These are phyloP conservation scores for Aplysia californica DNA, from an alignment of 1,140 invertebrate species.

Conservation along the genomic window DNA sequence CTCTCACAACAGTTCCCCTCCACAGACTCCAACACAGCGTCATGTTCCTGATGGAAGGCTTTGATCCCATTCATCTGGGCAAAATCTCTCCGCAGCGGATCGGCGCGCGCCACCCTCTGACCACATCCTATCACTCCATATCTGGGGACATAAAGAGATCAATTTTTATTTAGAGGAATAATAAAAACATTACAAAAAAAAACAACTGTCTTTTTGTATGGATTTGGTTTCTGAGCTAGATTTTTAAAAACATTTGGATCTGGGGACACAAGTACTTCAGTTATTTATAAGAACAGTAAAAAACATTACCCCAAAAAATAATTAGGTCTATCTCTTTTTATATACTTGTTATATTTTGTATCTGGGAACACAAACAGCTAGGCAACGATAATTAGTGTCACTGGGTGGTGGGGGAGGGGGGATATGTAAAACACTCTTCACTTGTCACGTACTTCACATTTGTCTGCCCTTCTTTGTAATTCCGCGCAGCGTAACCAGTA, in stretches of 20 bases:
- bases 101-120: constrained; percentile 76
- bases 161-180: background rate
- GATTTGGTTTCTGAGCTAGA: background rate
- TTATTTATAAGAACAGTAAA: no score
- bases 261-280: background rate
- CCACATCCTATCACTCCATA: constrained; percentile 88
- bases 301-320: no score
- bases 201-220: background rate
- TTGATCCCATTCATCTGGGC: constrained; percentile 79
- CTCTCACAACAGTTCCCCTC: constrained; percentile 93
- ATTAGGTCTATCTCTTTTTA: no score
- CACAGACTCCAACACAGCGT: constrained; percentile 77
- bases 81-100: constrained; percentile 54
- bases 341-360: no score
- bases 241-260: background rate
- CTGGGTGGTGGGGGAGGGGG: no score
- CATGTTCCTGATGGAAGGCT: constrained; percentile 95
- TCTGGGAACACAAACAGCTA: no score
- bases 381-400: no score
- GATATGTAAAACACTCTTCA: no score
- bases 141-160: constrained; percentile 57
- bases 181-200: background rate
- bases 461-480: constrained; percentile 42
- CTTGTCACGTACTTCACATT: constrained; percentile 69
- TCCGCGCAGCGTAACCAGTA: background rate